phyloP scores from a whole-genome alignment of 2,113 vertebrate genomes.

The Leuciscus idus region DNA sequence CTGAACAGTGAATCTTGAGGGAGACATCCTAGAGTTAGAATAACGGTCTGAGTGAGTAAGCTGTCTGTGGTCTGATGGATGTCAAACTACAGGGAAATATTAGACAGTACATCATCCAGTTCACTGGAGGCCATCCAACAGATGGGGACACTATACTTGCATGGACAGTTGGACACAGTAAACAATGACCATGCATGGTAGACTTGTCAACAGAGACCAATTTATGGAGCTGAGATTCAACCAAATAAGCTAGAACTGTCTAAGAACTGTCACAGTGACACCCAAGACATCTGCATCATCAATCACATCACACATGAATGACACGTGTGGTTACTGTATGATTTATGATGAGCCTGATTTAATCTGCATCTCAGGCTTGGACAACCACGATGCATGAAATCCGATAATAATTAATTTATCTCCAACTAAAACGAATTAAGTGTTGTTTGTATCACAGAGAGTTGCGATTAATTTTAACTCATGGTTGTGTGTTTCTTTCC shows the following conservation, averaged over 20 bases:
- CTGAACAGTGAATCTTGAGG: slow-evolving; percentile 17
- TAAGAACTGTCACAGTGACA: background rate
- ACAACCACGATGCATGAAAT: background rate
- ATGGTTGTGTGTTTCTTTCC: background rate
- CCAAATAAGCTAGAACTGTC: background rate
- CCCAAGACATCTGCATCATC: background rate
- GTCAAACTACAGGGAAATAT: slow-evolving; percentile 2
- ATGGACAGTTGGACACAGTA: slow-evolving; percentile 9
- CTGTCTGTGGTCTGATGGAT: background rate
- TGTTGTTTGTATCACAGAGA: background rate
- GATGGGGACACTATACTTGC: background rate
- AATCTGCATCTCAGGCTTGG: background rate
- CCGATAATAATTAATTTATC: background rate
- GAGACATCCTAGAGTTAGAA: slow-evolving; percentile 19
- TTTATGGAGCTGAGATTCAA: background rate
- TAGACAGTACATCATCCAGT: slow-evolving; percentile 2
- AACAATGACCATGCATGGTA: background rate
- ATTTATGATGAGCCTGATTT: background rate
- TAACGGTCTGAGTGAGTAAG: slow-evolving; percentile 29
- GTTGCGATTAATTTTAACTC: background rate
- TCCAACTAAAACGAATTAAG: slow-evolving; percentile 2
- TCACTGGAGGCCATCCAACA: background rate
- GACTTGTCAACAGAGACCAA: background rate
- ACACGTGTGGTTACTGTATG: background rate
- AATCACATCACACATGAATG: slow-evolving; percentile 15